A percentile compares a stretch with the other conserved stretches of the same genome.
Evolutionary conservation across 2,797 vertebrate genomes (phyloP).

Genomic region (Esox masquinongy): DNA sequence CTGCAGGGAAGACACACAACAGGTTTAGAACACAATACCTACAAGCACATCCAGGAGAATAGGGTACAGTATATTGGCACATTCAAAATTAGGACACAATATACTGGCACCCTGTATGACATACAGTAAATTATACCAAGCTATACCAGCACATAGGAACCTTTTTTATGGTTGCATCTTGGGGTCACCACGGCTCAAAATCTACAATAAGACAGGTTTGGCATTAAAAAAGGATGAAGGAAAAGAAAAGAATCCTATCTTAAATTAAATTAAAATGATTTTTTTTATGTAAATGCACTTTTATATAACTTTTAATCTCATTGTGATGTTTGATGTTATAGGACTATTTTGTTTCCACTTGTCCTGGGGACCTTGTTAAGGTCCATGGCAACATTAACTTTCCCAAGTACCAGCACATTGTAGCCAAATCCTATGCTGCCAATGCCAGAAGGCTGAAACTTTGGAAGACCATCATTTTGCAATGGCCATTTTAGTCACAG

Average conservation of each 20-base stretch:
- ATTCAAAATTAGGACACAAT: neutral
- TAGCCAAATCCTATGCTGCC: neutral
- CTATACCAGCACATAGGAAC: too few relatives aligned
- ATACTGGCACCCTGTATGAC: neutral
- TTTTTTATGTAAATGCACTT: too few relatives aligned
- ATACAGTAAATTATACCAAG: too few relatives aligned
- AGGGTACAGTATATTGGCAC: neutral
- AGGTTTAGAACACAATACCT: neutral
- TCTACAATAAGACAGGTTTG: too few relatives aligned
- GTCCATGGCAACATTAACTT: neutral
- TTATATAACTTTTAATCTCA: too few relatives aligned
- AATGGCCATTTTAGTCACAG: too few relatives aligned
- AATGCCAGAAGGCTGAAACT: neutral
- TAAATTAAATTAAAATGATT: too few relatives aligned
- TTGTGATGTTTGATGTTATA: neutral
- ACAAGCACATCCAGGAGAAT: neutral
- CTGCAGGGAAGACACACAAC: constrained; percentile 59
- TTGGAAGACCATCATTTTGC: too few relatives aligned
- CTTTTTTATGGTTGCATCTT: too few relatives aligned
- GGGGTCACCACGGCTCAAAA: too few relatives aligned
- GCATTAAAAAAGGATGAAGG: too few relatives aligned
- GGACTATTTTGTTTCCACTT: neutral
- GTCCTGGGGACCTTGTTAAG: neutral
- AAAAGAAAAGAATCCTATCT: too few relatives aligned
- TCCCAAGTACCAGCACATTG: neutral